Evolutionary conservation across 2,888 invertebrate species (phyloP), one percentile per base, ranked within the genome.

Genomic region (Melanophora roralis): DNA sequence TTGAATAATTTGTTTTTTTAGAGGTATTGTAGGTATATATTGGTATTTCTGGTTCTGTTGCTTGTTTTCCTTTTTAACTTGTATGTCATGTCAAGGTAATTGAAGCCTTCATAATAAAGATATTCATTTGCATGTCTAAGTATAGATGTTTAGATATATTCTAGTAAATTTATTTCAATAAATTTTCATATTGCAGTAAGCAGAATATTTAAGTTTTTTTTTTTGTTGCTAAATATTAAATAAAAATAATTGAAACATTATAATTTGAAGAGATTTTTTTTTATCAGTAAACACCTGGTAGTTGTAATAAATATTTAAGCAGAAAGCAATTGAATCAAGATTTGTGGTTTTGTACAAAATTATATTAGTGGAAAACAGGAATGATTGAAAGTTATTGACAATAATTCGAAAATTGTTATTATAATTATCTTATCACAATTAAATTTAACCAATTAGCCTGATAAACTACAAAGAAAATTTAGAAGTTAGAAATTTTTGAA

Each of bases 61-160:
- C 7, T 3, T 32, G 19, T 19, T 16, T n/a, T 16, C 14, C 27
- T 57, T 38, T 38, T 38, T 11, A n/a, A 5, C 14, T 49, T 65
- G 57, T 38, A n/a, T 67, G 49, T 51, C 67, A 74, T 67, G 74
- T 67, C 74, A 74, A 74, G 65, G 74, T 59, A 74, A 74, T 67
- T 67, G 49, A 74, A 67, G 59, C 65, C 32, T 40, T 74, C 57
- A 49, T 65, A 27, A 40, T 38, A 12, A 36, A 64, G 27, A 55
- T 55, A 7, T 45, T 53, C 4, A 3, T 36, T 12, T 21, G 36
- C 7, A 8, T 55, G 14, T n/a, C 7, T 14, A n/a, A n/a, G n/a
- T n/a, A n/a, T n/a, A n/a, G n/a, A n/a, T n/a, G n/a, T n/a, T n/a
- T n/a, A n/a, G n/a, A n/a, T n/a, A n/a, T n/a, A n/a, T n/a, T n/a